Evolutionary conservation across 2,113 vertebrate genomes (phyloP), one percentile per base, ranked within the genome.

Genomic region (Macrotis lagotis): DNA sequence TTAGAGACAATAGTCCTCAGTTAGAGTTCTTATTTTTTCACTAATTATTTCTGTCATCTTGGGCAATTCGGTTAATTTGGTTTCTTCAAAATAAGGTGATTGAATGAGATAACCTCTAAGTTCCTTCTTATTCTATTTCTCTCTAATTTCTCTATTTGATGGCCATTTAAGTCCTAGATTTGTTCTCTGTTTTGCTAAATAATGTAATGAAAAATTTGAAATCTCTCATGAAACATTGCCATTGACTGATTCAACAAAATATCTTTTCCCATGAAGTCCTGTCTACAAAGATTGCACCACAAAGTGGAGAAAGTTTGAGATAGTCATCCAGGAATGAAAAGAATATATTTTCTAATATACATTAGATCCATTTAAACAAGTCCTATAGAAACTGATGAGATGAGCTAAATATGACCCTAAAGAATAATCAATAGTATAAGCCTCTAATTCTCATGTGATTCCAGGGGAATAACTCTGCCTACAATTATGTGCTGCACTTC

Each of bases 281-380:
- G 22, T 88, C 89, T 50, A 44, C 16, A 83, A 7, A 3, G 22
- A n/a, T 95, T 51, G 90, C 91, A 91, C 91, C 88, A 51, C 31
- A 12, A 52, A 92, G 44, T 16, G 10, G 6, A 22, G 31, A 25
- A 93, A n/a, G 49, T 94, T 52, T 10, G n/a, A 95, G 25, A 47
- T 0, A 83, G 49, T 91, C 37, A 37, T 7, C 74, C 14, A 51
- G 51, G 94, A 16, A 90, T 93, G 52, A 90, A 50, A 44, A 9
- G 74, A 92, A 90, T 25, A 11, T 88, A 59, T 92, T 37, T 88
- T 92, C n/a, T 92, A n/a, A 66, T 59, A 94, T 25, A 37, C 2
- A 25, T 93, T 94, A 66, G 55, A 93, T 28, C 96, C 92, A 47
- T 5, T 91, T 37, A 92, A 51, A 12, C 89, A 51, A 51, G 89